Base-by-base conservation (phyloP, 2,888 invertebrate species). In the Dastarcus helophoroides region DNA sequence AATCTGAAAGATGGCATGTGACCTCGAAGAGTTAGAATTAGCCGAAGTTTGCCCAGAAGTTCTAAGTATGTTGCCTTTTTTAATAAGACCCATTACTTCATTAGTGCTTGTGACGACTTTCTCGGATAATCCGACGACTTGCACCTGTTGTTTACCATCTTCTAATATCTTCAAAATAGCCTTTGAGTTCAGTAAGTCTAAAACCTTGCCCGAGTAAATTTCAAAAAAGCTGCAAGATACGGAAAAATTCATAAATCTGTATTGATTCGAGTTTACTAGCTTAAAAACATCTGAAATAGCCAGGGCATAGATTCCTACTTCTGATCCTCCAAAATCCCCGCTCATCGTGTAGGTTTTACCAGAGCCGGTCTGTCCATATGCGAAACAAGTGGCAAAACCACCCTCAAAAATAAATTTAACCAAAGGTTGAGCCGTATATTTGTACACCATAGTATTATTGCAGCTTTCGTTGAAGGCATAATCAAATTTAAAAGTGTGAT, bases 361-460 rank as follows among this genome's bases (percentile, higher is more conserved):
- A 51, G 91, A 90, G 26, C 98, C 98, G 2, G 97, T 98, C 65
- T 98, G 98, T 31, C 98, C 98, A 63, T 99, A 98, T 3, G 98
- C 98, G 67, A 99, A 99, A 62, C 98, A 99, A 9, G 98, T 99
- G 12, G 98, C 97, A 85, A 94, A 95, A 19, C 95, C 95, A 36
- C 93, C 90, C 46, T 97, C 94, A 66, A 99, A 99, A 56, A 98
- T 86, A 30, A 93, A 94, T 63, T 89, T 85, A 28, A 98, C 91
- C 46, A 98, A 67, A 4, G 97, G 97, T 62, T 91, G 90, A n/a
- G 97, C 97, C 36, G 97, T 94, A 62, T 91, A 95, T 83, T 86
- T 91, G 67, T 98, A 98, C 46, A 98, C 94, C 54, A 93, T 75
- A 63, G 95, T 91, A 63, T 98, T 98, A 50, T 78, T 79, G 57